phyloP scores from a whole-genome alignment of 2,888 invertebrate genomes.

The Epinotia ramella region DNA sequence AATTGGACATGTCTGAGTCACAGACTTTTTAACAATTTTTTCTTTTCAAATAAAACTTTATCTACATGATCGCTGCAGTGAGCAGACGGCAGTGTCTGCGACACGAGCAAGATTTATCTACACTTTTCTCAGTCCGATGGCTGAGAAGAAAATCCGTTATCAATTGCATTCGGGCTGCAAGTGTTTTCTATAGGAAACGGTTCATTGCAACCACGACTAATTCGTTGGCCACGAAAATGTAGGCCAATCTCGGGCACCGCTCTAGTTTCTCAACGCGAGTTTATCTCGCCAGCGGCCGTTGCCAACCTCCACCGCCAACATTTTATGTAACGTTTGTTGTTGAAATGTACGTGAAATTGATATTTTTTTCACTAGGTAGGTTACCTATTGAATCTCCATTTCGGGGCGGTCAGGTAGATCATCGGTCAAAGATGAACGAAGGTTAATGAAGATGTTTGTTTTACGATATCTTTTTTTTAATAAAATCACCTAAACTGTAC shows the following conservation, averaged over 20 bases:
- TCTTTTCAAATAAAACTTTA: constrained; percentile 44
- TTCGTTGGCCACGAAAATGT: constrained; percentile 74
- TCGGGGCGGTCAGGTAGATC: constrained; percentile 10
- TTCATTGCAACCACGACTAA: constrained; percentile 79
- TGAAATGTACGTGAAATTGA: constrained; percentile 73
- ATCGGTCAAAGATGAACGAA: background rate
- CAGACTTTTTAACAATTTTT: constrained; percentile 44
- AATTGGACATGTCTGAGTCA: constrained; percentile 33
- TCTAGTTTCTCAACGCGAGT: constrained; percentile 82
- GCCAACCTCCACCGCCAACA: constrained; percentile 76
- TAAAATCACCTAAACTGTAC: constrained; percentile 54
- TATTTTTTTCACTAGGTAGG: constrained; percentile 49
- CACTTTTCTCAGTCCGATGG: constrained; percentile 45
- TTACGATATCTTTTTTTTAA: constrained; percentile 56
- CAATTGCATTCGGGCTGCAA: constrained; percentile 70
- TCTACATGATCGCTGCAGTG: constrained; percentile 43
- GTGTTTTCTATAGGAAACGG: constrained; percentile 75
- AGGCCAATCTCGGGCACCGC: constrained; percentile 78
- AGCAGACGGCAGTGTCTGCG: constrained; percentile 42
- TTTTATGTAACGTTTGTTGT: constrained; percentile 82
- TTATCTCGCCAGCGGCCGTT: constrained; percentile 78
- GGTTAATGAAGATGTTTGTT: constrained; percentile 19
- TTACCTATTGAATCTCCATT: constrained; percentile 49
- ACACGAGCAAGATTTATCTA: constrained; percentile 47
- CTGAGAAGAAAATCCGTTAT: constrained; percentile 64